Conservation (phyloP, 2,113 vertebrate species). For the Polypterus senegalus region DNA sequence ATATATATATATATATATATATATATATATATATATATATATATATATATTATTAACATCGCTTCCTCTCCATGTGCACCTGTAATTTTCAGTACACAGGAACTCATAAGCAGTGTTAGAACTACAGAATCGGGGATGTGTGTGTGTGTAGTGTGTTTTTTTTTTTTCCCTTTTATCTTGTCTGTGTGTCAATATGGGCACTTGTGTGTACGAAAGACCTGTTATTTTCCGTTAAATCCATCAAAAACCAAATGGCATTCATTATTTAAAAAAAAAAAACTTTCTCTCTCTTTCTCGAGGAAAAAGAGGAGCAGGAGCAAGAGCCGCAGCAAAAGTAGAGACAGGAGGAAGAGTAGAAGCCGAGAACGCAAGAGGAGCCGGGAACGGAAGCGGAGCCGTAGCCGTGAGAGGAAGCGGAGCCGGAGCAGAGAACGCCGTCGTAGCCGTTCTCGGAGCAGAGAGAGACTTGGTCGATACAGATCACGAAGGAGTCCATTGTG, state of each 20-base stretch:
- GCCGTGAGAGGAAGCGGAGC: constrained; percentile 70
- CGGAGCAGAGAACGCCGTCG: constrained; percentile 79
- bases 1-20: too few species aligned
- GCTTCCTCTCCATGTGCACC: constrained; percentile 34
- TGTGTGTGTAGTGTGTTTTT: constrained; percentile 44
- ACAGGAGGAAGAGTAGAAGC: constrained; percentile 76
- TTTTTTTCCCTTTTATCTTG: too few species aligned
- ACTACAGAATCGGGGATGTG: constrained; percentile 42
- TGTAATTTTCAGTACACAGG: constrained; percentile 39
- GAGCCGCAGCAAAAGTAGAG: constrained; percentile 78
- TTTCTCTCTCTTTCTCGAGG: constrained; percentile 36
- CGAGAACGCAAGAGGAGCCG: constrained; percentile 68
- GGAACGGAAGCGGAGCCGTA: constrained; percentile 73
- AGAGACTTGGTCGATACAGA: constrained; percentile 70
- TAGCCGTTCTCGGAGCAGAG: constrained; percentile 71
- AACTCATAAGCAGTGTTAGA: constrained; percentile 43
- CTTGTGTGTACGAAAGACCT: neutral
- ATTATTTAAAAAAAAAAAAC: neutral
- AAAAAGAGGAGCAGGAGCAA: constrained; percentile 85
- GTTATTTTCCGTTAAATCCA: neutral
- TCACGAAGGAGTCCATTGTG: constrained; percentile 72
- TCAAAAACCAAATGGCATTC: neutral
- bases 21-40: too few species aligned
- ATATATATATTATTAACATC: too few species aligned
- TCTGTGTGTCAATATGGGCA: too few species aligned